Evolutionary conservation across 2,113 vertebrate genomes (phyloP).

Genomic region (Nibea coibor): DNA sequence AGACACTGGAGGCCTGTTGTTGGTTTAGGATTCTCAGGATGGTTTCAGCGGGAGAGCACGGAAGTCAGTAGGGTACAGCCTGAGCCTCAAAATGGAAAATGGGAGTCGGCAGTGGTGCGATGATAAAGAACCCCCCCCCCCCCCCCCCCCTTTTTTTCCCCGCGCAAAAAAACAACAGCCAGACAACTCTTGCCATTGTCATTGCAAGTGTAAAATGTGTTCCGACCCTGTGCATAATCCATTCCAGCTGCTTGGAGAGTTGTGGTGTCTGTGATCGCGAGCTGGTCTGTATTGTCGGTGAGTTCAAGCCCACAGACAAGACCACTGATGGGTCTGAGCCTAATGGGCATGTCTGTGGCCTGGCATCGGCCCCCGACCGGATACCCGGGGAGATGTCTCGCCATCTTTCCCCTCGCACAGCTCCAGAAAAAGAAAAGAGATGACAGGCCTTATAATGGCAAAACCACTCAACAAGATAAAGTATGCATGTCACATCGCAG

Average conservation of each 20-base stretch:
- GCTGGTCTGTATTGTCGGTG: conserved; percentile 28
- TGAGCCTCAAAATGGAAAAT: conserved; percentile 43
- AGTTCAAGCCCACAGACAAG: conserved; percentile 43
- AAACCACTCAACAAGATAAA: conserved; percentile 30
- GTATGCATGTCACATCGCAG: conserved; percentile 18
- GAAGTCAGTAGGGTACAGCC: conserved; percentile 34
- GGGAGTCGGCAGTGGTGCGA: conserved; percentile 20
- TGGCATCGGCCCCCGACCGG: conserved; percentile 34
- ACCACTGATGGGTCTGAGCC: conserved; percentile 45
- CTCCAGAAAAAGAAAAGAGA: conserved; percentile 34
- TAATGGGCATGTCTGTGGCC: conserved; percentile 44
- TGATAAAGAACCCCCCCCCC: conserved; percentile 37
- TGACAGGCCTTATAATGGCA: conserved; percentile 1
- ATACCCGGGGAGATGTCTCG: conserved; percentile 30
- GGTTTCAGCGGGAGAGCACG: conserved; percentile 21
- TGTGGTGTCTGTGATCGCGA: conserved; percentile 52
- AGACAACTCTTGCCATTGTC: conserved; percentile 65
- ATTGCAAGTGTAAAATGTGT: conserved; percentile 59
- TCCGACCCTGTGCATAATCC: conserved; percentile 63
- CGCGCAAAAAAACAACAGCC: conserved; percentile 40
- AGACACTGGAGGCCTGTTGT: conserved; percentile 49
- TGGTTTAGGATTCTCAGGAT: conserved; percentile 50
- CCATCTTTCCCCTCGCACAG: conserved; percentile 25
- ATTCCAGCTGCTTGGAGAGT: conserved; percentile 70
- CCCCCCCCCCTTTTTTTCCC: neutral